Conservation (phyloP, 2,888 invertebrate species). For the Thumatha senex region DNA sequence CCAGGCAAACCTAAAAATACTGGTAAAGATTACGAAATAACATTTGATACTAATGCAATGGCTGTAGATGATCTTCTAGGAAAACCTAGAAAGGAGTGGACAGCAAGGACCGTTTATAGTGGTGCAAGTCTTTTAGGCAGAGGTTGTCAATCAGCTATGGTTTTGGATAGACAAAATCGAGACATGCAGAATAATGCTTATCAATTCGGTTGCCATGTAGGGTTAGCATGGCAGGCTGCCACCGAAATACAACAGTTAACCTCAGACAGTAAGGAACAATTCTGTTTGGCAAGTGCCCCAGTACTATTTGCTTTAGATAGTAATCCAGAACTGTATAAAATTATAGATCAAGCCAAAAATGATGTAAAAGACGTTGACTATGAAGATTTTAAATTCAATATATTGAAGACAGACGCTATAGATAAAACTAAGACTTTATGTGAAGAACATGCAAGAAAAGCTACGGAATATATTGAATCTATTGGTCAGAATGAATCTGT, state of each 20-base stretch:
- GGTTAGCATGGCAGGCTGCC: slow-evolving; percentile 91
- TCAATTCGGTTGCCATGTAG: slow-evolving; percentile 91
- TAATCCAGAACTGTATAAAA: slow-evolving; percentile 87
- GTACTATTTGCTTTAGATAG: slow-evolving; percentile 92
- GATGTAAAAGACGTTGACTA: slow-evolving; percentile 87
- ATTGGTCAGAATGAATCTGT: slow-evolving; percentile 72
- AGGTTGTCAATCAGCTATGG: slow-evolving; percentile 91
- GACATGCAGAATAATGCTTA: slow-evolving; percentile 88
- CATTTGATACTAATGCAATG: slow-evolving; percentile 68
- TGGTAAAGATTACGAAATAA: slow-evolving; percentile 59
- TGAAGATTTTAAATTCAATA: slow-evolving; percentile 81
- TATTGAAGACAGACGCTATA: slow-evolving; percentile 72
- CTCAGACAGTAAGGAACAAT: slow-evolving; percentile 86
- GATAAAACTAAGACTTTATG: slow-evolving; percentile 69
- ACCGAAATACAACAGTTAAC: slow-evolving; percentile 67
- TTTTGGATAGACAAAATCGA: slow-evolving; percentile 87
- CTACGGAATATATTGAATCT: slow-evolving; percentile 62
- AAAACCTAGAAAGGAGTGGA: slow-evolving; percentile 88
- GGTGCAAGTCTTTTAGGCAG: slow-evolving; percentile 87
- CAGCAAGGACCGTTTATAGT: slow-evolving; percentile 87
- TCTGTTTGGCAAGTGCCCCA: slow-evolving; percentile 91
- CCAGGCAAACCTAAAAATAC: slow-evolving; percentile 84
- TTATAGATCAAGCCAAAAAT: slow-evolving; percentile 85
- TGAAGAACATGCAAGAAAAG: slow-evolving; percentile 70
- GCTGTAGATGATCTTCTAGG: slow-evolving; percentile 72